phyloP scores from a whole-genome alignment of 2,888 invertebrate genomes.

The Melipona bicolor region DNA sequence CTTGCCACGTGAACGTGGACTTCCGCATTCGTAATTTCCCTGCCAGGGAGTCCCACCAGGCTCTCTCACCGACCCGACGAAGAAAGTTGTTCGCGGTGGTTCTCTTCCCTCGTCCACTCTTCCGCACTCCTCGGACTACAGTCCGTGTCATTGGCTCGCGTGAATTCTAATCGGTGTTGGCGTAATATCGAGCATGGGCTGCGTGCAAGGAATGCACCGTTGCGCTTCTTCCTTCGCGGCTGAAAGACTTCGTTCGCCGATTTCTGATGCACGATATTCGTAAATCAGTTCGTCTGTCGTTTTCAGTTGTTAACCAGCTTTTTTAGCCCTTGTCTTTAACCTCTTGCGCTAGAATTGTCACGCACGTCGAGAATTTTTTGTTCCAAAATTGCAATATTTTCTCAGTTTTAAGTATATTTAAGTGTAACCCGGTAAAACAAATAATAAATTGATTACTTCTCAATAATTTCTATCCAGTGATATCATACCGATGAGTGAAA shows the following conservation, averaged over 20 bases:
- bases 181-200: constrained; percentile 45
- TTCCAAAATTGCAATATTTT: no score
- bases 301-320: constrained; percentile 17
- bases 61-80: background rate
- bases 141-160: constrained; percentile 32
- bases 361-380: no score
- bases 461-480: no score
- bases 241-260: constrained; percentile 42
- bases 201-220: constrained; percentile 60
- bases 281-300: constrained; percentile 31
- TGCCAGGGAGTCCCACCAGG: background rate
- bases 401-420: no score
- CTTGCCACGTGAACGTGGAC: background rate
- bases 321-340: background rate
- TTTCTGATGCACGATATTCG: constrained; percentile 26
- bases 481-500: no score
- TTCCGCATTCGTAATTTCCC: constrained; percentile 47
- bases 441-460: no score
- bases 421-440: no score
- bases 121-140: background rate
- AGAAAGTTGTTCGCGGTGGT: constrained; percentile 43
- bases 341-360: no score
- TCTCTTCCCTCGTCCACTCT: background rate
- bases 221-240: constrained; percentile 52
- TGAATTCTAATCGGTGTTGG: constrained; percentile 65